Evolutionary conservation across 1,140 invertebrate genomes (phyloP), one percentile per base, ranked within the genome.

Genomic region (Lineus longissimus): DNA sequence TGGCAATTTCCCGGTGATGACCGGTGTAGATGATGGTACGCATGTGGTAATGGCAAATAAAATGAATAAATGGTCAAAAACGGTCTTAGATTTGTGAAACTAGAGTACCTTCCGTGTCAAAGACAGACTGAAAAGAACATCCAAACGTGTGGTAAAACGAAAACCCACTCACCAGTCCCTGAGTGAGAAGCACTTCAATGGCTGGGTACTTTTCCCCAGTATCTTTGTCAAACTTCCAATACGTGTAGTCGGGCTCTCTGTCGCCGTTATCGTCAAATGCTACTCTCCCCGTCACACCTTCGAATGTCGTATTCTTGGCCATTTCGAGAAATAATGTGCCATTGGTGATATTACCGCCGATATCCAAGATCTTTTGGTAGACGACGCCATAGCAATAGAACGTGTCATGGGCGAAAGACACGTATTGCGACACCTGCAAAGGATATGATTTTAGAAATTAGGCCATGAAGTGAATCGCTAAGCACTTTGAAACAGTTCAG

Each of bases 11-110:
- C n/a, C n/a, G n/a, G n/a, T n/a, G n/a, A n/a, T n/a, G n/a, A n/a
- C n/a, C n/a, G n/a, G n/a, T n/a, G n/a, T n/a, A n/a, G n/a, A n/a
- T n/a, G n/a, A n/a, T n/a, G n/a, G n/a, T n/a, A n/a, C n/a, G n/a
- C n/a, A n/a, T n/a, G n/a, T n/a, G n/a, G n/a, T n/a, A n/a, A n/a
- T 61, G 15, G 55, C 40, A 45, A 61, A 45, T 64, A 31, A 55
- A 57, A 55, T 61, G 45, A 31, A 55, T 55, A 62, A 23, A 67
- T 61, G 29, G 51, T 36, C 58, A 41, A 67, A 54, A 60, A 30
- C 55, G 58, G 65, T 61, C 58, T 69, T 13, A 13, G 11, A 43
- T 43, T 11, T 19, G 19, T 11, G 19, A 43, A 11, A 13, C 40
- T 13, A 19, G 40, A 19, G 40, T 19, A 19, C 19, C 11, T 43